Evolutionary conservation across 2,113 vertebrate genomes (phyloP).

Genomic region (Dipodomys ordii): DNA sequence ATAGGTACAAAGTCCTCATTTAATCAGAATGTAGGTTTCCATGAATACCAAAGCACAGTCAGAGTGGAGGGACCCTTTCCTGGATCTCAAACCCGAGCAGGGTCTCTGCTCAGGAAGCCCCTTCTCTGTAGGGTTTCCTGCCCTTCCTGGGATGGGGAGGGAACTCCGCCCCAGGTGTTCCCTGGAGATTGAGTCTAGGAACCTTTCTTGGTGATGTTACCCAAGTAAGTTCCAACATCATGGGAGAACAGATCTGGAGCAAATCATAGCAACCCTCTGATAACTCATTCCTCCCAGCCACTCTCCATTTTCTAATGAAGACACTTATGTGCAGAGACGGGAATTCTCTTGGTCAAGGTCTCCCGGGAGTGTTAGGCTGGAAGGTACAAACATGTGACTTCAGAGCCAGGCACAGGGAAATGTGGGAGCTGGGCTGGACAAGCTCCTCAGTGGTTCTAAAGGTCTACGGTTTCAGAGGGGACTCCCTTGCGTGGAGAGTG

Average conservation of each 20-base stretch:
- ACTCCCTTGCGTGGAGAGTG: too few species aligned
- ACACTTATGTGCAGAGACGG: too few species aligned
- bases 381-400: background rate
- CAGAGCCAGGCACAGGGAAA: too few species aligned
- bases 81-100: background rate
- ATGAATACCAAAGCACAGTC: background rate
- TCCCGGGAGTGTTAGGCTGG: too few species aligned
- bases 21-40: constrained; percentile 56
- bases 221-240: background rate
- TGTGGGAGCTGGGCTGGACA: background rate
- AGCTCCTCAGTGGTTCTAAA: background rate
- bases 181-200: background rate
- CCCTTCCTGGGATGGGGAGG: rapidly evolving
- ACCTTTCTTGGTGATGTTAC: background rate
- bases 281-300: background rate
- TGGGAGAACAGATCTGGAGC: too few species aligned
- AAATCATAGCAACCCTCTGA: background rate
- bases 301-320: background rate
- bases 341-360: background rate
- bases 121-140: background rate
- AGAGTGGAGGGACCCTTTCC: background rate
- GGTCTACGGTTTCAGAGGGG: background rate
- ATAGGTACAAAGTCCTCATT: background rate
- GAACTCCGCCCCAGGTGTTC: too few species aligned
- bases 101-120: background rate